These are phyloP conservation scores for Selene dorsalis DNA, from an alignment of 2,797 vertebrate genomes.

Conservation along the genomic window DNA sequence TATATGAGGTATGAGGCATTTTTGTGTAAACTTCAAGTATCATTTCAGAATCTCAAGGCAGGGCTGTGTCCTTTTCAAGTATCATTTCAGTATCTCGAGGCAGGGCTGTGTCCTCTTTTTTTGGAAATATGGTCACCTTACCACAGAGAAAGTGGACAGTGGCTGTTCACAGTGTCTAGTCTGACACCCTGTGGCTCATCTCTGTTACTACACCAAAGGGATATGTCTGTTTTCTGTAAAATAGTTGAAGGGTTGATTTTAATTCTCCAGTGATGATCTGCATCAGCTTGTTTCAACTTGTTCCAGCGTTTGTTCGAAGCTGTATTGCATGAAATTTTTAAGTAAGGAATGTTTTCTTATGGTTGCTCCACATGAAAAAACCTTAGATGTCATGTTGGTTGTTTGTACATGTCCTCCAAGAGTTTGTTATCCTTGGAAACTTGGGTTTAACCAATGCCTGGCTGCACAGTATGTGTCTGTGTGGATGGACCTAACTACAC, in stretches of 20 bases:
- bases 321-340: not conserved
- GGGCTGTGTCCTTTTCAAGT: too few species aligned
- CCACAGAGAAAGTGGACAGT: not conserved
- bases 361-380: not conserved
- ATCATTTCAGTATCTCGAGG: too few species aligned
- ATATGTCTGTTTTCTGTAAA: not conserved
- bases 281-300: not conserved
- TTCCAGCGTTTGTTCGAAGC: not conserved
- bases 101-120: too few species aligned
- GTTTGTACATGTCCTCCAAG: not conserved
- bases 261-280: not conserved
- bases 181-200: slow-evolving; percentile 61
- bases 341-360: not conserved
- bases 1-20: too few species aligned
- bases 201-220: slow-evolving; percentile 37
- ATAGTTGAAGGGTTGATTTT: not conserved
- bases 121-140: not conserved
- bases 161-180: slow-evolving; percentile 21
- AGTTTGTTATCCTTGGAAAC: not conserved
- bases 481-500: too few species aligned
- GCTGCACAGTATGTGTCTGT: too few species aligned
- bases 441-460: too few species aligned
- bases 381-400: not conserved
- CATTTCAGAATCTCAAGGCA: too few species aligned
- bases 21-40: too few species aligned